These are phyloP conservation scores for Sphenopsis melanotis DNA, from an alignment of 2,797 vertebrate genomes.

Conservation along the genomic window DNA sequence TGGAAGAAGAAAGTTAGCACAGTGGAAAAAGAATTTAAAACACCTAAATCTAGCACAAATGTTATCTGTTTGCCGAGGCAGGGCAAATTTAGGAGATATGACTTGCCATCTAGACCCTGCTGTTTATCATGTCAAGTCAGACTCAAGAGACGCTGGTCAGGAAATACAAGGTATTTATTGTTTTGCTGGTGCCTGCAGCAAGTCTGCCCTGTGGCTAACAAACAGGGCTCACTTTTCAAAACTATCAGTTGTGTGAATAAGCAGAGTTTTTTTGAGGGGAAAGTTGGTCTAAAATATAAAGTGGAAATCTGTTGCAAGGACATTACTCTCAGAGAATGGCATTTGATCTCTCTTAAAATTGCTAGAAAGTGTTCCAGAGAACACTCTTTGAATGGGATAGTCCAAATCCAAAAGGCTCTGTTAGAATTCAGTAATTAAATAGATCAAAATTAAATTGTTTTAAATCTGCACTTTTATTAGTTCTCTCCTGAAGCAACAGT, in stretches of 20 bases:
- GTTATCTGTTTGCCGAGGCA: neutral
- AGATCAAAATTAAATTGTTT: neutral
- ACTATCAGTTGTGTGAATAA: neutral
- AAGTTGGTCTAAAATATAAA: neutral
- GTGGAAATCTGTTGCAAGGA: neutral
- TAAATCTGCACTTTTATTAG: neutral
- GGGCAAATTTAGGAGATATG: neutral
- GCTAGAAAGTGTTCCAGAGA: neutral
- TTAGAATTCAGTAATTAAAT: neutral
- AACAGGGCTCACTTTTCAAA: neutral
- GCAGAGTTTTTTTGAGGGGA: neutral
- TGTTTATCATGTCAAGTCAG: slow-evolving; percentile 1
- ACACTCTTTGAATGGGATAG: neutral
- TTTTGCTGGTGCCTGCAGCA: neutral
- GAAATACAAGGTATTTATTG: neutral
- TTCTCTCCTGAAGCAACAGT: neutral
- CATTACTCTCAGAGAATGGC: neutral
- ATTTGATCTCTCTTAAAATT: neutral
- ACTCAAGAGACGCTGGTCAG: neutral
- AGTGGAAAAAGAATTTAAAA: neutral
- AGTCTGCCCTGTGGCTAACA: neutral
- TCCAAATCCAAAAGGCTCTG: neutral
- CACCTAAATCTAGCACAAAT: neutral
- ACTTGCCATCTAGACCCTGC: neutral
- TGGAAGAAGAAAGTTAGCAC: neutral